Conservation (phyloP, 1,140 invertebrate genomes). For the Chironomus tepperi region DNA sequence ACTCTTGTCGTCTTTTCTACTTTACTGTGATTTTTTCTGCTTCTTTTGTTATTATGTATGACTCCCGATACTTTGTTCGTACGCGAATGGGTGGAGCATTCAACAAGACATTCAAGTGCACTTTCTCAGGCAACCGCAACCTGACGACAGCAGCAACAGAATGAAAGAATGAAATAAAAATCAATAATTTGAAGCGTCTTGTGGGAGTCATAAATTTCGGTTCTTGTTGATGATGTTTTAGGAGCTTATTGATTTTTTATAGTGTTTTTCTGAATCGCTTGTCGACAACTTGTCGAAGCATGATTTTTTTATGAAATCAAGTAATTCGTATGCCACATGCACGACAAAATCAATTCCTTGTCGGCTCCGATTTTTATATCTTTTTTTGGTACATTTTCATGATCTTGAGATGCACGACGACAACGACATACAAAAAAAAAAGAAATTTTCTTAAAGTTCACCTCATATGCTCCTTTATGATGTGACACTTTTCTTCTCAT, state of each 20-base stretch:
- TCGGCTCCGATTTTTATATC: constrained; percentile 1
- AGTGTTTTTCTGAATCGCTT: neutral
- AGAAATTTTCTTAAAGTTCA: neutral
- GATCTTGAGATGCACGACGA: neutral
- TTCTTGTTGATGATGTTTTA: neutral
- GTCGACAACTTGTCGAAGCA: constrained; percentile 10
- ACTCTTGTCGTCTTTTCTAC: neutral
- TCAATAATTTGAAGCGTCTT: constrained; percentile 17
- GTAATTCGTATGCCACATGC: constrained; percentile 7
- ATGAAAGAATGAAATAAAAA: neutral
- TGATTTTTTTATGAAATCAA: constrained; percentile 24
- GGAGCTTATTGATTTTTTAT: constrained; percentile 19
- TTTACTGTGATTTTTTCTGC: neutral
- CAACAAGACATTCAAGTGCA: constrained; percentile 17
- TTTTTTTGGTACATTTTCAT: neutral
- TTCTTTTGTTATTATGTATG: neutral
- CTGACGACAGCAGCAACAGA: neutral
- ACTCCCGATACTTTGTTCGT: neutral
- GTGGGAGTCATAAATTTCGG: constrained; percentile 18
- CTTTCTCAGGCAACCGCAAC: neutral
- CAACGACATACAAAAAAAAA: too few relatives aligned
- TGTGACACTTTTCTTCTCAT: neutral
- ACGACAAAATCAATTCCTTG: constrained; percentile 16
- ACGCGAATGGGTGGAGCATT: constrained; percentile 17
- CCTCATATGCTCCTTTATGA: neutral